These are phyloP conservation scores for Hoplodrina blanda DNA, from an alignment of 2,888 invertebrate genomes.

Conservation along the genomic window DNA sequence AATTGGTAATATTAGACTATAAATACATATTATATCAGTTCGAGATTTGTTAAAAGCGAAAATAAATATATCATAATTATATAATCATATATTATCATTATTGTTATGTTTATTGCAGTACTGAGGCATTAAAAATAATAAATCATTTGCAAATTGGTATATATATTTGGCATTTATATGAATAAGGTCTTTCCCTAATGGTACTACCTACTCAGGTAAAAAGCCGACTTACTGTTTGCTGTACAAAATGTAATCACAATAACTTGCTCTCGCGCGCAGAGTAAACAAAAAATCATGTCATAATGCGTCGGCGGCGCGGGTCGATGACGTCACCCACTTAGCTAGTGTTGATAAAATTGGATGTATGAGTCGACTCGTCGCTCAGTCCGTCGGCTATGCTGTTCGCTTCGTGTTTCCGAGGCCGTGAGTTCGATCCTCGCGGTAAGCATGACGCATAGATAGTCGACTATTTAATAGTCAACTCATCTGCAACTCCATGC, in stretches of 20 bases:
- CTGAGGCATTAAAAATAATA: not conserved
- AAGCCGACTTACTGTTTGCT: not conserved
- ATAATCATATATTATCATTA: too few species aligned
- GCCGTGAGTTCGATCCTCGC: conserved; percentile 66
- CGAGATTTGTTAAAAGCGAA: not conserved
- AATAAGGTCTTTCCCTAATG: not conserved
- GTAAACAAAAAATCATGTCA: conserved; percentile 26
- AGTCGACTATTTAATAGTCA: conserved; percentile 69
- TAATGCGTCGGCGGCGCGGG: conserved; percentile 13
- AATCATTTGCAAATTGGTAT: too few species aligned
- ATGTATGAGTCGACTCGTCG: conserved; percentile 14
- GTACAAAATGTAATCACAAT: not conserved
- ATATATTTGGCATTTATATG: not conserved
- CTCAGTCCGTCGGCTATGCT: conserved; percentile 42
- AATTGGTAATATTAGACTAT: conserved; percentile 12
- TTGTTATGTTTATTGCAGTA: not conserved
- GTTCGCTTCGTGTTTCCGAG: conserved; percentile 30
- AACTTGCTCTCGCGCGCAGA: conserved; percentile 26
- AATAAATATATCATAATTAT: not conserved
- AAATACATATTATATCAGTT: not conserved
- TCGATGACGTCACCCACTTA: conserved; percentile 57
- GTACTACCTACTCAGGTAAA: conserved; percentile 3
- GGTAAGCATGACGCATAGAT: conserved; percentile 81
- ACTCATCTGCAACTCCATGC: conserved; percentile 85
- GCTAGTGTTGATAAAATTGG: conserved; percentile 51